These are phyloP conservation scores for Miltochrista miniata DNA, from an alignment of 2,888 invertebrate species.

Conservation along the genomic window DNA sequence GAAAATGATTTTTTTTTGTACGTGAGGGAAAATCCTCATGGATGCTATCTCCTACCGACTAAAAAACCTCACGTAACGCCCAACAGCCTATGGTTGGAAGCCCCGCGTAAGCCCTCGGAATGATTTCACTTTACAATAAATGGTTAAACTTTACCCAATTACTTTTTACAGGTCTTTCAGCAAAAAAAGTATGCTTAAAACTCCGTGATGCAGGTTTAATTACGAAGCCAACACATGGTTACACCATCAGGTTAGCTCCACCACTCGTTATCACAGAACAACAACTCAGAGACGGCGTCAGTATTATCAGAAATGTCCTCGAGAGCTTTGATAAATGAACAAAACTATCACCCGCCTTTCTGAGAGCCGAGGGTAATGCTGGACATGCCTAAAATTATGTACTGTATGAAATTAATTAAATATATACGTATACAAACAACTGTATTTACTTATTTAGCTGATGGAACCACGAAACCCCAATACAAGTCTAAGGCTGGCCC, in stretches of 20 bases:
- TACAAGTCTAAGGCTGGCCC: too few species aligned
- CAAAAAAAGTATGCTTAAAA: slow-evolving; percentile 95
- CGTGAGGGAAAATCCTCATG: too few species aligned
- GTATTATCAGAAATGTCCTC: slow-evolving; percentile 90
- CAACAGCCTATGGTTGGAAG: too few species aligned
- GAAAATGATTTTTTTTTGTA: too few species aligned
- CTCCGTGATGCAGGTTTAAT: slow-evolving; percentile 95
- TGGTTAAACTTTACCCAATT: too few species aligned
- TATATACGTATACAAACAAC: not conserved
- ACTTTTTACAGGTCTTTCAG: slow-evolving; percentile 87
- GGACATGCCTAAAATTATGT: not conserved
- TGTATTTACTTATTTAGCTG: not conserved
- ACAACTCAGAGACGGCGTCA: slow-evolving; percentile 89
- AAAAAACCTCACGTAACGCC: too few species aligned
- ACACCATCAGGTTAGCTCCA: slow-evolving; percentile 97
- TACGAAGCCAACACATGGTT: slow-evolving; percentile 98
- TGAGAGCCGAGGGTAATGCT: not conserved
- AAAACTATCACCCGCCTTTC: not conserved
- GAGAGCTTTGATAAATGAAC: slow-evolving; percentile 53
- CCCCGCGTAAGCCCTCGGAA: too few species aligned
- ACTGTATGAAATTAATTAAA: not conserved
- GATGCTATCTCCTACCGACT: too few species aligned
- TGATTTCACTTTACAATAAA: too few species aligned
- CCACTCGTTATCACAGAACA: slow-evolving; percentile 94
- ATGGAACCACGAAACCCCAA: too few species aligned